A percentile compares a stretch with the other conserved stretches of the same genome.
Conservation (phyloP, 2,797 vertebrate species). For the Tenualosa thibaudeaui region DNA sequence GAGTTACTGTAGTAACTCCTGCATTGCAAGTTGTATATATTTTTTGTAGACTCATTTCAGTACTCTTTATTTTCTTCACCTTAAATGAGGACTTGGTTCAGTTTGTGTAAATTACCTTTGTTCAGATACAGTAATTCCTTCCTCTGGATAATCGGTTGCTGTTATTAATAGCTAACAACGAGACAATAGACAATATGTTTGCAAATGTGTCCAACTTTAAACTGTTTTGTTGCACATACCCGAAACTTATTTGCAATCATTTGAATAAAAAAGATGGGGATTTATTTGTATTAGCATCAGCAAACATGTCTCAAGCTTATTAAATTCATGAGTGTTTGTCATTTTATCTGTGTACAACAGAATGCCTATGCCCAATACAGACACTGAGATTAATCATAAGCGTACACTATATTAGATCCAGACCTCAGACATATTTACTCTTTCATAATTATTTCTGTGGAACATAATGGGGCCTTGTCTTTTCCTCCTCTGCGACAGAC, state of each 20-base stretch:
- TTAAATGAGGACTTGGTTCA: neutral
- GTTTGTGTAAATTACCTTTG: neutral
- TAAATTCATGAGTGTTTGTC: neutral
- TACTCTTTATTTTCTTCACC: neutral
- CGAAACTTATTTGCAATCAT: neutral
- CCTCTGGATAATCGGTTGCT: neutral
- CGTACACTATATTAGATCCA: constrained; percentile 4
- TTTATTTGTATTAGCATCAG: neutral
- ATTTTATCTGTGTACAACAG: neutral
- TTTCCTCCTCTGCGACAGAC: neutral
- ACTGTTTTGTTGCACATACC: constrained; percentile 11
- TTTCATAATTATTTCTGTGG: constrained; percentile 12
- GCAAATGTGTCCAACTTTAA: constrained; percentile 6
- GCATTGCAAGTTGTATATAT: too few relatives aligned
- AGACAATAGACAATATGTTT: neutral
- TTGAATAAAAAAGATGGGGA: constrained; percentile 8
- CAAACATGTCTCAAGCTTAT: constrained; percentile 13
- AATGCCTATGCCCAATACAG: neutral
- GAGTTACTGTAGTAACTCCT: too few relatives aligned
- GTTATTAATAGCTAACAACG: neutral
- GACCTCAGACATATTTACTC: constrained; percentile 12
- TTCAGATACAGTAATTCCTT: neutral
- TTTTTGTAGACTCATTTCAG: neutral
- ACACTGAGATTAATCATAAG: neutral
- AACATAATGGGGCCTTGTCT: constrained; percentile 10